Evolutionary conservation across 2,797 vertebrate genomes (phyloP).

Genomic region (Peromyscus attwateri): DNA sequence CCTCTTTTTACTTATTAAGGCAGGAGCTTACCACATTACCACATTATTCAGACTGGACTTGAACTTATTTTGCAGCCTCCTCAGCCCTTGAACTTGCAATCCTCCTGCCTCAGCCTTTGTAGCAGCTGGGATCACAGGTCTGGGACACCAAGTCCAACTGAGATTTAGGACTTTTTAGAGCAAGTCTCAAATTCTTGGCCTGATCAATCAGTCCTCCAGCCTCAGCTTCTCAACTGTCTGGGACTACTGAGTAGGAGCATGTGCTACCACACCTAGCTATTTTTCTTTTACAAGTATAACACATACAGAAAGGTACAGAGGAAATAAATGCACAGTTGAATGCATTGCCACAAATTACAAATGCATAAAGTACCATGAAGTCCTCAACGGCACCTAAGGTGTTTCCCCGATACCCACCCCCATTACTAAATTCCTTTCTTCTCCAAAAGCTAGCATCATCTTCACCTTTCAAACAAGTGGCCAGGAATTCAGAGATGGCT

Average conservation of each 20-base stretch:
- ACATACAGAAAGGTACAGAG: not conserved
- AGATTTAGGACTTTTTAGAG: not conserved
- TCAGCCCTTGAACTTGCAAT: not conserved
- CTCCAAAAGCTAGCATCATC: not conserved
- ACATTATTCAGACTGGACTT: not conserved
- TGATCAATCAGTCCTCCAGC: not conserved
- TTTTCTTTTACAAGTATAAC: not conserved
- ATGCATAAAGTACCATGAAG: not conserved
- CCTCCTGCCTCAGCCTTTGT: not conserved
- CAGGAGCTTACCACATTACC: not conserved
- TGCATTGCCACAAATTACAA: not conserved
- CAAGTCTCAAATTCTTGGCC: not conserved
- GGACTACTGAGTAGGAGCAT: not conserved
- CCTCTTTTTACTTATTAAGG: not conserved
- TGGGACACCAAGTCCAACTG: not conserved
- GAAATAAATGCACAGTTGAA: not conserved
- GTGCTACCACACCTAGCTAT: not conserved
- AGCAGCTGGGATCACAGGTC: not conserved
- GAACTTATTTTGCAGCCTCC: not conserved
- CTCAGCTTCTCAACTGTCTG: not conserved
- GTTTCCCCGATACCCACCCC: not conserved
- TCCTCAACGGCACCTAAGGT: not conserved
- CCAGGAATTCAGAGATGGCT: not conserved
- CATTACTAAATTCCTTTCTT: not conserved
- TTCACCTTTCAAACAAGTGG: not conserved